Base-by-base conservation (phyloP, 2,113 vertebrate genomes). In the Tyto alba region DNA sequence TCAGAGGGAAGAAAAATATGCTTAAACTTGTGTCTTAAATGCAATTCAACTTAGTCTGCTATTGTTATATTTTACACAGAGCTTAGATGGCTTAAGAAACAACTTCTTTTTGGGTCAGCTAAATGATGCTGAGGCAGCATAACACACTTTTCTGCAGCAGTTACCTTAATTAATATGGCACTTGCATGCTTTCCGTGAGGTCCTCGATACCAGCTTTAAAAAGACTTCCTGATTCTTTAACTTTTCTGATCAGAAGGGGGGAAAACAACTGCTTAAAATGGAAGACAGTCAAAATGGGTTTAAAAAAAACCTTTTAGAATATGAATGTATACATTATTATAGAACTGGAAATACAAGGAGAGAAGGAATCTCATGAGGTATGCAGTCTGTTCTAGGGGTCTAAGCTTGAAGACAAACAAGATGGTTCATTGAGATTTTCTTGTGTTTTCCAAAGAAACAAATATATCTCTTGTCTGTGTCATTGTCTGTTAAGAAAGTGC, bases 401-500 rank as follows among this genome's bases (percentile, higher is more conserved):
- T 78, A 10, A 40, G n/a, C 32, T 75, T 68, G 38, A 10, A 76
- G 38, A 40, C 3, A 4, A 87, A 47, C 36, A 66, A 80, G 57
- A 7, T 3, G 2, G 14, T 82, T 91, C 41, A 47, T 15, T 87
- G 81, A 88, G 45, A 69, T 77, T 69, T 93, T 52, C 64, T 56
- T 85, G 25, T 85, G 10, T 95, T 93, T 97, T 91, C 63, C 63
- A n/a, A 80, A 89, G 86, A 85, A 91, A 87, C 53, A 78, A 93
- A 92, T 91, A 62, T n/a, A 40, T 88, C 50, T 90, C 20, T 60
- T 67, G 32, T 76, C 60, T 75, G 34, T 88, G 66, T 88, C 82
- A 78, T 88, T 96, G 76, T 93, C 86, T 97, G 80, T 88, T 94
- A 91, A 81, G 76, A 64, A 95, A 95, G 91, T 25, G 55, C n/a